Base-by-base conservation (phyloP, 2,797 vertebrate species). In the Enteromius fasciolatus region DNA sequence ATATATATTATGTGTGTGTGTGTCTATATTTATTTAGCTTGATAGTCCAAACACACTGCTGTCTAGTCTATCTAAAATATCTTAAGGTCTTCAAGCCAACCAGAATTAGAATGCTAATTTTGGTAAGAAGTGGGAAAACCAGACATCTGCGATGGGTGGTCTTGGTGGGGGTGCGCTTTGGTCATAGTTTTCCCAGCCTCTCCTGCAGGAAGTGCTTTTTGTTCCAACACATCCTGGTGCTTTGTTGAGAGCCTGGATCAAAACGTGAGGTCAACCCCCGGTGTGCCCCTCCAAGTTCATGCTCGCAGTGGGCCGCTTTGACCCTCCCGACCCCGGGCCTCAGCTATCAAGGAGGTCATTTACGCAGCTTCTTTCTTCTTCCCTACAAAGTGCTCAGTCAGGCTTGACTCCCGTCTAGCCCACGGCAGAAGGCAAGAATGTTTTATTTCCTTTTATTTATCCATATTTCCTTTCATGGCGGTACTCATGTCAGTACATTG, bases 181-280 rank as follows among this genome's bases (percentile, higher is more conserved):
- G 81, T 86, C 68, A 44, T 80, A 78, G 39, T 69, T 87, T 87
- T 78, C 88, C 85, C 85, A 87, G 87, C 75, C 86, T 78, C 82
- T 85, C 48, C 74, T 41, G 87, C 91, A 87, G 79, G 90, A 92
- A 87, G 85, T 57, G 87, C 78, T 76, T 82, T 85, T 91, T 92
- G 90, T 92, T 91, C 87, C 59, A 78, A 84, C n/a, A 80, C 77
- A 87, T 90, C 91, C 92, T 90, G 89, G 85, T 36, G 77, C 78
- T 93, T 89, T 87, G 89, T 88, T 86, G 89, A 87, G 88, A 79
- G 76, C 77, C 76, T 28, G 85, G 87, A 88, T 87, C 88, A 88
- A 83, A 86, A 87, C 81, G 67, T 39, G 50, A 64, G 78, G 50
- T 67, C 79, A 83, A 83, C 86, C 86, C 86, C 67, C 59, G 4